Base-by-base conservation (phyloP, 2,797 vertebrate species). In the Syndactyla subalaris region DNA sequence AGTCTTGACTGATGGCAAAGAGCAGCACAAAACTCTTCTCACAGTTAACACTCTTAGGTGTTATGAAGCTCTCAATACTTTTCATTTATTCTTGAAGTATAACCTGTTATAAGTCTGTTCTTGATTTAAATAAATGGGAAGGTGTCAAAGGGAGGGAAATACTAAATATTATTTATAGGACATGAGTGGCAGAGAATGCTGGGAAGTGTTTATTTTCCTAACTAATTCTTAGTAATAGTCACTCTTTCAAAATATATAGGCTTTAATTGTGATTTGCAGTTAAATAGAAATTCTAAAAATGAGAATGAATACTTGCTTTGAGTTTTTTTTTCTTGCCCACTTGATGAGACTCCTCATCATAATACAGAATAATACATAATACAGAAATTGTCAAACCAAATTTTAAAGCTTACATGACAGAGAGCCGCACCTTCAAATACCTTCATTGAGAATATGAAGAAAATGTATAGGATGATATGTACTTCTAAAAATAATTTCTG, bases 1-100 rank as follows among this genome's bases (percentile, higher is more conserved):
- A 94, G 73, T 84, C 55, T 76, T 79, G 80, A 81, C 18, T 92
- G 86, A 93, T 95, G 82, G 67, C 55, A 80, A 87, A 93, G 43
- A 89, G 46, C 24, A 82, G 68, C 73, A 95, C 85, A 97, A 97
- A 95, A 88, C 74, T 82, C 85, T 93, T 93, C 96, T 97, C 76
- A 91, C 93, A 58, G 66, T 62, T 81, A 82, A 65, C 68, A 41
- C 22, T 79, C 54, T 71, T 63, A 91, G 59, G 54, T 95, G 88
- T 65, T 83, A 80, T 88, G 88, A 93, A 90, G 29, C 58, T 93
- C 43, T 80, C 89, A 48, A 49, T 67, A 34, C 18, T 34, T 66
- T 20, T 58, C 27, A 51, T 83, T 88, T 94, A 46, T 87, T 92
- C 21, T 75, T 84, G 66, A 94, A 76, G 6, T 82, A 52, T 46